A percentile compares a stretch with the other conserved stretches of the same genome.
Evolutionary conservation across 2,113 vertebrate species (phyloP).

Genomic region (Serilophus lunatus): DNA sequence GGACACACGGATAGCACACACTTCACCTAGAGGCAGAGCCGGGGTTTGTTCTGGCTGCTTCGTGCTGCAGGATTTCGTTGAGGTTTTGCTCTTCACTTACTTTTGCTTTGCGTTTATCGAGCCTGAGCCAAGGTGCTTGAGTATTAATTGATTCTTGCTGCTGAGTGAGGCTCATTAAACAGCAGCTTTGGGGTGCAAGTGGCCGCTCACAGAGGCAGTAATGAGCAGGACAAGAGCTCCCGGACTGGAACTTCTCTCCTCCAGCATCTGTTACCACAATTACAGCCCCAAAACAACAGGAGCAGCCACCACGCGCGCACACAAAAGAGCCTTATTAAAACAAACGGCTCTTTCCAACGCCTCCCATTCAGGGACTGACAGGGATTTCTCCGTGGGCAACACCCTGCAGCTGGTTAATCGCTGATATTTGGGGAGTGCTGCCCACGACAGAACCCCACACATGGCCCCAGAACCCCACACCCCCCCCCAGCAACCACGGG

Average conservation of each 20-base stretch:
- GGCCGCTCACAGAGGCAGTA: not conserved
- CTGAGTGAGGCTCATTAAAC: slow-evolving; percentile 24
- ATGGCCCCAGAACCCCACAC: not conserved
- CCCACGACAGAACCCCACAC: not conserved
- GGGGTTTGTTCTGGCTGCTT: not conserved
- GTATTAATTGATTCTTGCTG: slow-evolving; percentile 23
- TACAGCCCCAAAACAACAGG: not conserved
- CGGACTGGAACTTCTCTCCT: not conserved
- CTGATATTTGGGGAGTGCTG: not conserved
- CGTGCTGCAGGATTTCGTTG: accelerated
- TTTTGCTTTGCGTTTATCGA: not conserved
- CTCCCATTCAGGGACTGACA: not conserved
- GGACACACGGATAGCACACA: accelerated
- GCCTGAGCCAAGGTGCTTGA: not conserved
- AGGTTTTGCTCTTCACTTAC: not conserved
- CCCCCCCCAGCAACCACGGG: not conserved
- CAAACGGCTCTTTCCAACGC: not conserved
- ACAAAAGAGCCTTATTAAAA: not conserved
- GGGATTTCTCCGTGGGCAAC: not conserved
- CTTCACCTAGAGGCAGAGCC: not conserved
- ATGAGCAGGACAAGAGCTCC: not conserved
- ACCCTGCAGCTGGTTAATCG: slow-evolving; percentile 31
- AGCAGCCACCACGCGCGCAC: accelerated
- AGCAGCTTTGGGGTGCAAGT: slow-evolving; percentile 19
- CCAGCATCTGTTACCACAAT: not conserved